Base-by-base conservation (phyloP, 2,113 vertebrate species). In the Psittacara wagleri region DNA sequence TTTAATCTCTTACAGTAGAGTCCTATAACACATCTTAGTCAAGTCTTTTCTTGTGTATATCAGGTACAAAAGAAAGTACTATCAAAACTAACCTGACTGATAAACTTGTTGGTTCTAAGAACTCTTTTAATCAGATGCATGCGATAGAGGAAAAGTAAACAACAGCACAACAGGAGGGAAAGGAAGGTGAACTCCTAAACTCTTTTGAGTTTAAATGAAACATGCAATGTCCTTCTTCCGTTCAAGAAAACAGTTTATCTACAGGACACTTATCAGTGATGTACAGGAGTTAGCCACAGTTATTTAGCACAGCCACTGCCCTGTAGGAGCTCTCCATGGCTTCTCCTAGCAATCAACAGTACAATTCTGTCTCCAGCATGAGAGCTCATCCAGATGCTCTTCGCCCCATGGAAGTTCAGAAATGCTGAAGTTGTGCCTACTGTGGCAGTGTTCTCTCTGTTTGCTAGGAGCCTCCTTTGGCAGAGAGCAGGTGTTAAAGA, bases 131-230 rank as follows among this genome's bases (percentile, higher is more conserved):
- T 75, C 77, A 87, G 44, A 28, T 46, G 9, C 28, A 49, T 37
- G 35, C 85, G 41, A 64, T 44, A 80, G 73, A 75, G 54, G 31
- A 85, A 73, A 85, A 76, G 35, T 66, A 95, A 95, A 77, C n/a
- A 92, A 78, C 13, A 79, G 20, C 48, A 59, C 19, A 27, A 86
- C 28, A 57, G 43, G 35, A 81, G 13, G 22, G 77, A 89, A 59
- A 87, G 18, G 17, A 41, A 72, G 33, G 17, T 33, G 17, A 91
- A 39, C 23, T 55, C 63, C 62, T 39, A 72, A 84, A 48, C 27
- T 31, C 2, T 25, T 51, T 49, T 48, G 62, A 91, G 44, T 73
- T 81, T 88, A 67, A 76, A 94, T 41, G 18, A 48, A 78, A 7
- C 18, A 4, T 5, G 3, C 3, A 11, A 19, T 55, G 31, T 73